A percentile compares a stretch with the other conserved stretches of the same genome.
Evolutionary conservation across 2,113 vertebrate species (phyloP).

Genomic region (Tetrax tetrax): DNA sequence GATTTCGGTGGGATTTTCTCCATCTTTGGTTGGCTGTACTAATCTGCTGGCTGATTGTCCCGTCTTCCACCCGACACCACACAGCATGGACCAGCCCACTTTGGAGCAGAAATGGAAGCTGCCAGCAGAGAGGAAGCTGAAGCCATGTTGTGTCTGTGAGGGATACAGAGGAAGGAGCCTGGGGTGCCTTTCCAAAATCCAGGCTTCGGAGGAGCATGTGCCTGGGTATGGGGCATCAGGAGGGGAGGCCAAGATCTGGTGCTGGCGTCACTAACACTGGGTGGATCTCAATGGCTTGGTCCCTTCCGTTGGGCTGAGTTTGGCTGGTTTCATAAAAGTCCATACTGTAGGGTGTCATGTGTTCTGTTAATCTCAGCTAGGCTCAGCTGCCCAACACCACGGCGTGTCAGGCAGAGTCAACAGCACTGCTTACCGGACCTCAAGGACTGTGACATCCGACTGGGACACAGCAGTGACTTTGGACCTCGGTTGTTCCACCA

Average conservation of each 20-base stretch:
- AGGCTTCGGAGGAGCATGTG: neutral
- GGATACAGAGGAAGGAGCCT: neutral
- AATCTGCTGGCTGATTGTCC: neutral
- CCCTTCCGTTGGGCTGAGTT: neutral
- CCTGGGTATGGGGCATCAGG: neutral
- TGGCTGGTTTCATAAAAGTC: neutral
- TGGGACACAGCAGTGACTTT: neutral
- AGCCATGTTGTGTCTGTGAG: neutral
- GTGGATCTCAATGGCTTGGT: neutral
- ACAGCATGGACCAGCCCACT: fast-evolving
- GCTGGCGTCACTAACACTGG: neutral
- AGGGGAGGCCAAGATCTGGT: neutral
- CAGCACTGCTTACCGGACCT: neutral
- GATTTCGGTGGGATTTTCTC: neutral
- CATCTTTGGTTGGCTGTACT: neutral
- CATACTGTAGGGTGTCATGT: fast-evolving
- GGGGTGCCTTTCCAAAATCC: neutral
- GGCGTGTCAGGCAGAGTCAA: neutral
- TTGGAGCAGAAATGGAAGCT: neutral
- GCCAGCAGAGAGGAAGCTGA: neutral
- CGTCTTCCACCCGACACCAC: fast-evolving
- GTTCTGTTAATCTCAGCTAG: neutral
- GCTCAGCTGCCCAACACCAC: neutral
- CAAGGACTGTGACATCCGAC: fast-evolving
- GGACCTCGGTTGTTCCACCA: neutral